Conservation (phyloP, 2,888 invertebrate genomes). For the Ryuthela nishihirai region DNA sequence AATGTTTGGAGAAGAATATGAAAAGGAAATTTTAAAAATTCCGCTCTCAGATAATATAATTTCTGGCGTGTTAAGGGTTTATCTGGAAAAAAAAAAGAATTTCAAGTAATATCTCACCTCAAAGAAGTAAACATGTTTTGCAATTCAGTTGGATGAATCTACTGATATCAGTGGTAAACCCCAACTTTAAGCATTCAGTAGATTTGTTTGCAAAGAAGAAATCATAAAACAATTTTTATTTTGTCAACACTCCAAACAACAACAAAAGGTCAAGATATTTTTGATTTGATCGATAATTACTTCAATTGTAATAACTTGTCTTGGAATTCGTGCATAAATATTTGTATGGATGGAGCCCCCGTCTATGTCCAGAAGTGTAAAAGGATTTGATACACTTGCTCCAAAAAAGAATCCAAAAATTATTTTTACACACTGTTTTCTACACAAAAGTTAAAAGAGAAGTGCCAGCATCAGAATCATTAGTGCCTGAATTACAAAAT, state of each 20-base stretch:
- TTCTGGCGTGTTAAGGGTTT: not conserved
- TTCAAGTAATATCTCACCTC: not conserved
- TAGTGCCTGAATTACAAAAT: not conserved
- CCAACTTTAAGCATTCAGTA: not conserved
- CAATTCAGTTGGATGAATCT: not conserved
- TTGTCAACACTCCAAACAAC: not conserved
- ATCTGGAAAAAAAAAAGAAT: not conserved
- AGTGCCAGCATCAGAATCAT: not conserved
- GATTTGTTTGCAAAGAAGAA: not conserved
- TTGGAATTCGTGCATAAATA: not conserved
- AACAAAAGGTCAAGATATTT: not conserved
- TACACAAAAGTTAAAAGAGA: not conserved
- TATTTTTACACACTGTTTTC: not conserved
- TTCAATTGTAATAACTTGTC: not conserved
- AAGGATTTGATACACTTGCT: not conserved
- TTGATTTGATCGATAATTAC: too few species aligned
- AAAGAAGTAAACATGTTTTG: not conserved
- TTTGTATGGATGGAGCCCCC: not conserved
- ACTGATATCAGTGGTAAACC: not conserved
- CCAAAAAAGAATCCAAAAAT: not conserved
- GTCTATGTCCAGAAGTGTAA: not conserved
- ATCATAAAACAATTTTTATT: not conserved
- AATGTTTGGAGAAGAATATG: not conserved
- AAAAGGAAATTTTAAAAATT: not conserved
- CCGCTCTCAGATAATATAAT: constrained; percentile 2